Evolutionary conservation across 2,888 invertebrate species (phyloP), one percentile per base, ranked within the genome.

Genomic region (Rhagonycha fulva): DNA sequence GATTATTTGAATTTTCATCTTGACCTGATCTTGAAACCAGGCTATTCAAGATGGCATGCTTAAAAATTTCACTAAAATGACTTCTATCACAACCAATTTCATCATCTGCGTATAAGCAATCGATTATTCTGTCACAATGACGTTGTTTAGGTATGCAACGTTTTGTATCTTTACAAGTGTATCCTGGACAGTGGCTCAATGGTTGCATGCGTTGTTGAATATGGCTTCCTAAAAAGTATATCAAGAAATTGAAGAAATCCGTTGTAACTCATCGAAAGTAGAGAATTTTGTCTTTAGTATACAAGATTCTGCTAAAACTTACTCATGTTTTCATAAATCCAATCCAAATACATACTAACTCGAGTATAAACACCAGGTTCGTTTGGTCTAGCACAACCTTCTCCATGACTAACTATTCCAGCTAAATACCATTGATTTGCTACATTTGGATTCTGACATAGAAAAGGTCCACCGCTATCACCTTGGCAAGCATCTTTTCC

Each of bases 401-500:
- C 93, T 24, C 96, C 96, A 84, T 96, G 96, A 84, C 96, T 96
- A 0, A 96, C 95, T 70, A 96, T 91, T 0, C 96, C 96, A 5
- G 93, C 95, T 77, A 95, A 89, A 85, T 95, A 95, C 94, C 94
- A 95, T 83, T 93, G 93, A 78, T 91, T 90, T 0, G 89, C 86
- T 83, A 91, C 90, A 75, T 89, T 88, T 62, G 93, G 92, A 87
- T 93, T 93, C 84, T 91, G 92, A 87, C 96, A 96, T 86, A 96
- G 90, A 69, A 96, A 90, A 68, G 96, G 96, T 0, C 96, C 96
- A 67, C 96, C 96, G 80, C 95, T 95, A 84, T 95, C 94, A 68
- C 94, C 95, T 89, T 94, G 95, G 82, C 96, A 96, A 3, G 96
- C 93, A 87, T 96, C 96, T 84, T 91, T 92, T 3, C 96, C 95